phyloP scores from a whole-genome alignment of 2,113 vertebrate genomes.

The Dicaeum eximium region DNA sequence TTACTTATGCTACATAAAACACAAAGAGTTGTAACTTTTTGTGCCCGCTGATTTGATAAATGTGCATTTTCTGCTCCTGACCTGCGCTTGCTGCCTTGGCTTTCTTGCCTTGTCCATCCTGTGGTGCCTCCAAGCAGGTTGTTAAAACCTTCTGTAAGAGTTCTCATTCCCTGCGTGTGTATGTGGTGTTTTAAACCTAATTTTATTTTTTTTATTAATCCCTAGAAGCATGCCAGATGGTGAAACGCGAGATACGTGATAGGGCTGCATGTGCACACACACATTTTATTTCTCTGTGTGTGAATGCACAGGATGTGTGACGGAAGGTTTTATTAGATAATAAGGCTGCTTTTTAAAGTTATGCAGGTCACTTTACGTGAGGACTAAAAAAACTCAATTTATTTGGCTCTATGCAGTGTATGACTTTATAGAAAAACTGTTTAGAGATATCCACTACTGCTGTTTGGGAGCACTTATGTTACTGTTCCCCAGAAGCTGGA shows the following conservation, averaged over 20 bases:
- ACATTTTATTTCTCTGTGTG: not conserved
- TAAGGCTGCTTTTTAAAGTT: not conserved
- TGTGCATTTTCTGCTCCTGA: not conserved
- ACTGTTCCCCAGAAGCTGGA: not conserved
- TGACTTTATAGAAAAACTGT: not conserved
- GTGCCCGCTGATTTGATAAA: fast-evolving
- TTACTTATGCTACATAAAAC: slow-evolving; percentile 16
- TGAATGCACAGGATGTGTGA: not conserved
- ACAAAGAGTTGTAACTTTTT: not conserved
- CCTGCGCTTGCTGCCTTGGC: fast-evolving
- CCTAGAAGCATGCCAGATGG: slow-evolving; percentile 18
- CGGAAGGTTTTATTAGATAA: not conserved
- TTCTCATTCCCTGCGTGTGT: not conserved
- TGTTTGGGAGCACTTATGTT: not conserved
- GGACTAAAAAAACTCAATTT: not conserved
- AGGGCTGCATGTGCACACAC: not conserved
- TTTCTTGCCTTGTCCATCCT: not conserved
- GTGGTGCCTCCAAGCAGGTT: fast-evolving
- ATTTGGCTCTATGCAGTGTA: not conserved
- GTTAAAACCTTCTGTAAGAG: not conserved
- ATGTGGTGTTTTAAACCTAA: not conserved
- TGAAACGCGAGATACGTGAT: fast-evolving
- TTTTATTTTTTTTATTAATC: slow-evolving; percentile 4
- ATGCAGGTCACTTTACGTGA: not conserved
- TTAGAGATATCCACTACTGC: not conserved